These are phyloP conservation scores for Eutolmus rufibarbis DNA, from an alignment of 2,888 invertebrate species.

Conservation along the genomic window DNA sequence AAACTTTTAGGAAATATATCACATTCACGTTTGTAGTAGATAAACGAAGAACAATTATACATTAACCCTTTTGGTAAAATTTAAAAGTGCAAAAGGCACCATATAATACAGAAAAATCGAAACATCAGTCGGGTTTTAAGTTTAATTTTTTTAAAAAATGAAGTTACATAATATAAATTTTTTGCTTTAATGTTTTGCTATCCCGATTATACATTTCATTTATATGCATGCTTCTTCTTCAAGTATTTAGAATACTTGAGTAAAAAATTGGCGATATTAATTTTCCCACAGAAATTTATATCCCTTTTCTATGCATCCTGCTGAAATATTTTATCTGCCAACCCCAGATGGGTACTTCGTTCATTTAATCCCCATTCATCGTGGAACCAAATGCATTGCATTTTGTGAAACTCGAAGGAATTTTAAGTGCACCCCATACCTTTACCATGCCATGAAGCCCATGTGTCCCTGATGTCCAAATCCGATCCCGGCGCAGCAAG, in stretches of 20 bases:
- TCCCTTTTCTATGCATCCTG: background rate
- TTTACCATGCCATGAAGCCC: background rate
- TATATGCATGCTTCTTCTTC: too few species aligned
- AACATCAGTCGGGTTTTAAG: too few species aligned
- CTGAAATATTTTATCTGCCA: background rate
- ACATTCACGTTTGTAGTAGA: too few species aligned
- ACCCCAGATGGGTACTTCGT: background rate
- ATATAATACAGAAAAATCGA: too few species aligned
- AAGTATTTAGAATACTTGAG: background rate
- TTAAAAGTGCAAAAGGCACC: too few species aligned
- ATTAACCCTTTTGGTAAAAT: too few species aligned
- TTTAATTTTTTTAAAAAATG: too few species aligned
- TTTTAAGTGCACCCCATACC: background rate
- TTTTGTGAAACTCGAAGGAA: background rate
- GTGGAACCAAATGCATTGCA: background rate
- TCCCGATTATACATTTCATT: too few species aligned
- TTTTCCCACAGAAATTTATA: background rate
- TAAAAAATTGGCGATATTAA: background rate
- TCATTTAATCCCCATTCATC: background rate
- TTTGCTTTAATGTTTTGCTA: too few species aligned
- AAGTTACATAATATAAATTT: too few species aligned
- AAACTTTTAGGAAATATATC: too few species aligned
- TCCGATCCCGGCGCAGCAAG: background rate
- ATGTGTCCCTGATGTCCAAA: background rate
- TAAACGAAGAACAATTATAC: too few species aligned